These are phyloP conservation scores for Hozukius guyotensis DNA, from an alignment of 2,797 vertebrate species.

Conservation along the genomic window DNA sequence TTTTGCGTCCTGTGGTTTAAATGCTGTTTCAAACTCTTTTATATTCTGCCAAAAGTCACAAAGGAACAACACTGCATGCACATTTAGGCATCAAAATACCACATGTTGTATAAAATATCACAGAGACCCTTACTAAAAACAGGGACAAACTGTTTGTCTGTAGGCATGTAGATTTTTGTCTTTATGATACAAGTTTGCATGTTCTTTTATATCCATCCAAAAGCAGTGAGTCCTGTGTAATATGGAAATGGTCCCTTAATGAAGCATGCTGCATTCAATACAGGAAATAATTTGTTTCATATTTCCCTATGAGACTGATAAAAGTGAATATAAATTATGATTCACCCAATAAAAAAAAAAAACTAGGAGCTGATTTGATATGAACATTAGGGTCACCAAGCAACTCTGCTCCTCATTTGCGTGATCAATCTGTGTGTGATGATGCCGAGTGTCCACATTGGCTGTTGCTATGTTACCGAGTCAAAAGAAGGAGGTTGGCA, in stretches of 20 bases:
- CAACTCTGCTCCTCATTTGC: slow-evolving; percentile 1
- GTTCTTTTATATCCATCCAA: not conserved
- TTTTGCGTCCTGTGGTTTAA: not conserved
- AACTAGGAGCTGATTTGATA: not conserved
- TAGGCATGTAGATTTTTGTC: not conserved
- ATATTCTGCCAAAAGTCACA: not conserved
- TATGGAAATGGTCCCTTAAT: not conserved
- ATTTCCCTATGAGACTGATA: not conserved
- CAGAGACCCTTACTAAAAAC: not conserved
- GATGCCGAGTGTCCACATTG: not conserved
- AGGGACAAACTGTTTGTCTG: not conserved
- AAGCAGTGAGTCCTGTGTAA: not conserved
- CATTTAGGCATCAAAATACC: not conserved
- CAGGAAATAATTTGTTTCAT: not conserved
- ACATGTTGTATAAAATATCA: not conserved
- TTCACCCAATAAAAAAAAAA: not conserved
- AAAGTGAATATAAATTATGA: not conserved
- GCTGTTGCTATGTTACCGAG: slow-evolving; percentile 48
- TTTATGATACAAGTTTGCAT: not conserved
- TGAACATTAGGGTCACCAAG: not conserved
- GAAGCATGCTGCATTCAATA: not conserved
- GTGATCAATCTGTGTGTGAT: not conserved
- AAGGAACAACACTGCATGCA: not conserved
- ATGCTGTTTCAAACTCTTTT: not conserved
- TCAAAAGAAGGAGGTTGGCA: slow-evolving; percentile 13